phyloP scores from a whole-genome alignment of 2,888 invertebrate species.

The Cryptus armator region DNA sequence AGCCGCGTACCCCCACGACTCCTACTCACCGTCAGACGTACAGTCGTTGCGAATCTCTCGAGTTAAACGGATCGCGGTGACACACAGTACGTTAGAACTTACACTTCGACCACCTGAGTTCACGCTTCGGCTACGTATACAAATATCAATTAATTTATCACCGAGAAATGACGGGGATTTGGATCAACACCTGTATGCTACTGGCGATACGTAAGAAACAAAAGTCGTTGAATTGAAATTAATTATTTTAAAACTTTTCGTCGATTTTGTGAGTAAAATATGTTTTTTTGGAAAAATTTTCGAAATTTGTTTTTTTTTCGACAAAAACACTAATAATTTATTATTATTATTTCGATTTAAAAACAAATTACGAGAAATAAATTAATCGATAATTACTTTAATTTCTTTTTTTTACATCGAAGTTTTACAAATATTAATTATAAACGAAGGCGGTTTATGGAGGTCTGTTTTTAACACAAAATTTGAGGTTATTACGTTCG shows the following conservation, averaged over 20 bases:
- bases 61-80: constrained; percentile 54
- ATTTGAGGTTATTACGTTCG: too few relatives aligned
- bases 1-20: constrained; percentile 22
- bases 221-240: not conserved
- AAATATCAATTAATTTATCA: not conserved
- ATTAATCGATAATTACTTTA: too few relatives aligned
- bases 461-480: too few relatives aligned
- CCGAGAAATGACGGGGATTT: constrained; percentile 30
- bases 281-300: not conserved
- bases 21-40: constrained; percentile 59
- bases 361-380: too few relatives aligned
- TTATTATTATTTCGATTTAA: too few relatives aligned
- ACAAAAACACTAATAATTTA: too few relatives aligned
- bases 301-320: not conserved
- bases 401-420: too few relatives aligned
- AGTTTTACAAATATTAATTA: too few relatives aligned
- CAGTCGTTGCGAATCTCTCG: constrained; percentile 63
- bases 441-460: too few relatives aligned
- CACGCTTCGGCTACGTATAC: not conserved
- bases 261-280: not conserved
- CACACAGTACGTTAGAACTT: constrained; percentile 1
- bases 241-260: not conserved
- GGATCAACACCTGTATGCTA: constrained; percentile 8
- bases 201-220: constrained; percentile 40
- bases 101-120: constrained; percentile 10